phyloP scores from a whole-genome alignment of 1,140 invertebrate genomes.

The Oreohelix idahoensis region DNA sequence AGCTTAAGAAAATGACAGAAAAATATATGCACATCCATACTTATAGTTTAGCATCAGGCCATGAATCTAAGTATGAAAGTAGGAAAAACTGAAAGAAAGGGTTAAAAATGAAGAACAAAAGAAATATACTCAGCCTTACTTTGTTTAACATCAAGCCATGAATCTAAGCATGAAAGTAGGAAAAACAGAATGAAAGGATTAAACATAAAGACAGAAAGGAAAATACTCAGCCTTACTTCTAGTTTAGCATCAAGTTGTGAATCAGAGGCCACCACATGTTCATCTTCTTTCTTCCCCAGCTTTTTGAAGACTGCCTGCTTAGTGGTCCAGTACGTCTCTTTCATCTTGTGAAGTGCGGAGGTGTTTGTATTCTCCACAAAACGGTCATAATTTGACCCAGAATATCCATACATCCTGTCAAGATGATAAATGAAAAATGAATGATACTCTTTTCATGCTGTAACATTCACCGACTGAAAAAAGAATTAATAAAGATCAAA shows the following conservation, averaged over 20 bases:
- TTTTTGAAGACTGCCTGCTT: conserved; percentile 95
- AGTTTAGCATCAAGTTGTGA: conserved; percentile 97
- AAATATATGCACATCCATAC: too few species aligned
- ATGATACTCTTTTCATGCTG: background rate
- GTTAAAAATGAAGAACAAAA: too few species aligned
- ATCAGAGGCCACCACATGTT: conserved; percentile 95
- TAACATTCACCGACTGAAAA: too few species aligned
- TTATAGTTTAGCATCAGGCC: too few species aligned
- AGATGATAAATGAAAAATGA: background rate
- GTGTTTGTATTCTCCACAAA: conserved; percentile 74
- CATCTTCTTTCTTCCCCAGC: conserved; percentile 97
- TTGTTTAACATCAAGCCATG: too few species aligned
- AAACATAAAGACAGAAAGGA: background rate
- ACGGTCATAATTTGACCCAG: conserved; percentile 67
- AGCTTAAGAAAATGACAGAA: too few species aligned
- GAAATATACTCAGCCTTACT: too few species aligned
- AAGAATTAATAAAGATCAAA: too few species aligned
- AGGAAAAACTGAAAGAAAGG: too few species aligned
- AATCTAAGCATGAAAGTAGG: too few species aligned
- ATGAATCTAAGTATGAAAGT: too few species aligned
- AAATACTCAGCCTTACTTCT: conserved; percentile 76
- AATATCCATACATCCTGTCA: conserved; percentile 59
- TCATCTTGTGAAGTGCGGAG: conserved; percentile 84
- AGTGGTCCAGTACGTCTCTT: conserved; percentile 98
- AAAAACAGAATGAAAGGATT: background rate